These are phyloP conservation scores for Pygoscelis antarcticus DNA, from an alignment of 2,113 vertebrate genomes.

Conservation along the genomic window DNA sequence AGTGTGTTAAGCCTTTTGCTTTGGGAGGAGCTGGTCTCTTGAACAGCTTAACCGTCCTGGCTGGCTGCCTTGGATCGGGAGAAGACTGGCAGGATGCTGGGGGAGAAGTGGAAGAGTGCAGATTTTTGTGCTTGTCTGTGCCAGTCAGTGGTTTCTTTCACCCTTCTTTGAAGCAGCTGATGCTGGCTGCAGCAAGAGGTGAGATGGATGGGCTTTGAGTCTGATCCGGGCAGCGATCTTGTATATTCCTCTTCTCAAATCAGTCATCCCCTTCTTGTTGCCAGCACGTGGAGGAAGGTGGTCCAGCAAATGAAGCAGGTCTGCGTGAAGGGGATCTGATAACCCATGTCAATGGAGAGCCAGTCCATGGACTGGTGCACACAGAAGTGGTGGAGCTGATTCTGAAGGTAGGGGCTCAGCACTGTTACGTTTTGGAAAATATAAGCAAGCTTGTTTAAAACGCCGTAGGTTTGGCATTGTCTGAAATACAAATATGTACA, in stretches of 20 bases:
- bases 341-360: constrained; percentile 96
- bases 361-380: constrained; percentile 93
- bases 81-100: background rate
- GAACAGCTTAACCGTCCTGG: background rate
- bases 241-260: background rate
- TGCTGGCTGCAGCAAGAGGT: background rate
- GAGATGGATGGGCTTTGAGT: background rate
- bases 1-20: background rate
- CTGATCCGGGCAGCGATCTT: background rate
- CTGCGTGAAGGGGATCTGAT: constrained; percentile 94
- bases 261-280: constrained; percentile 1
- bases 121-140: background rate
- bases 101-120: background rate
- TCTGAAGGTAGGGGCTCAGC: constrained; percentile 83
- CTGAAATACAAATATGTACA: background rate
- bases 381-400: constrained; percentile 96
- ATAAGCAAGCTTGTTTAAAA: background rate
- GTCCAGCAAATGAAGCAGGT: constrained; percentile 90
- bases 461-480: fast-evolving
- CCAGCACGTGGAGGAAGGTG: constrained; percentile 91
- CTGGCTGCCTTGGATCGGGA: background rate
- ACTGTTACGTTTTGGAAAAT: background rate
- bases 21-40: background rate
- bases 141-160: background rate
- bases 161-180: background rate